Conservation (phyloP, 64 coral and sea anemone species). For the Stylophora pistillata region DNA sequence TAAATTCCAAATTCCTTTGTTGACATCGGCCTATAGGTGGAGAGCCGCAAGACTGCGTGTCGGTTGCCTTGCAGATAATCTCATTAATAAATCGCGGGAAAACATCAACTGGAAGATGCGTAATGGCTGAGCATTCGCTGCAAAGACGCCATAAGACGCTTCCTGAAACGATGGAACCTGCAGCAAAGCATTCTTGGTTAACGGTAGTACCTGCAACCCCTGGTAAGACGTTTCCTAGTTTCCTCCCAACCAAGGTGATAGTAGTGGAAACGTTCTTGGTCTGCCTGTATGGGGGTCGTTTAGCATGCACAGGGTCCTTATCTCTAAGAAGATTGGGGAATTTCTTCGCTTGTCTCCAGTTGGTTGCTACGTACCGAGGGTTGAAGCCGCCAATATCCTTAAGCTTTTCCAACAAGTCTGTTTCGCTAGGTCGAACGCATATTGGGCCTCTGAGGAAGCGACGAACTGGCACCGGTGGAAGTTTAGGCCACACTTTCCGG, state of each 20-base stretch:
- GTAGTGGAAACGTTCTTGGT: no score
- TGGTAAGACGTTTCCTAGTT: neutral
- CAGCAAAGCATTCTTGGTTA: neutral
- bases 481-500: neutral
- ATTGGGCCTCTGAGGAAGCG: neutral
- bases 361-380: conserved; percentile 51
- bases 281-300: neutral
- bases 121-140: conserved; percentile 26
- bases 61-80: neutral
- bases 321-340: conserved; percentile 24
- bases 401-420: conserved; percentile 1
- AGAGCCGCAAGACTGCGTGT: neutral
- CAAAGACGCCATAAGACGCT: neutral
- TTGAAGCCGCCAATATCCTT: conserved; percentile 30
- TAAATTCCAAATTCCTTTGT: neutral
- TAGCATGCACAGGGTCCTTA: neutral
- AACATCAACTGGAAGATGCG: neutral
- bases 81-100: conserved; percentile 48
- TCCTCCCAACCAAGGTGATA: neutral
- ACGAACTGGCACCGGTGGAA: neutral
- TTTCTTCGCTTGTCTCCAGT: neutral
- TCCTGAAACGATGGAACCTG: neutral
- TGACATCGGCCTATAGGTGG: neutral
- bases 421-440: conserved; percentile 23
- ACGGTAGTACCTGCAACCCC: neutral